A percentile compares a stretch with the other conserved stretches of the same genome.
These are phyloP conservation scores for Taxidea taxus DNA, from an alignment of 2,113 vertebrate species.

Conservation along the genomic window DNA sequence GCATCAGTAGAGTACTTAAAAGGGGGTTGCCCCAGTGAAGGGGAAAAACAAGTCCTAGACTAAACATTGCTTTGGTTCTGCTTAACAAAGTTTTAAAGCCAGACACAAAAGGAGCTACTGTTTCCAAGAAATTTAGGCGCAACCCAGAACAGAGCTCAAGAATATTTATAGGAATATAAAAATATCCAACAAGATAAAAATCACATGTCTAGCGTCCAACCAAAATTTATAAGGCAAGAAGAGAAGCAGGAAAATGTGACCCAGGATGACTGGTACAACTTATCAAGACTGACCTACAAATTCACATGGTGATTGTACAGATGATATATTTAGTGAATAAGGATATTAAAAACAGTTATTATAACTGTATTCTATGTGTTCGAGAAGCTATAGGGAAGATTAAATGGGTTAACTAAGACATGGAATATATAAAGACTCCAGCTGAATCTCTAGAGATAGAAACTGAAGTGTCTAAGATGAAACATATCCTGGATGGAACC, in stretches of 20 bases:
- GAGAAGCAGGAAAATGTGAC: background rate
- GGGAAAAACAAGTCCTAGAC: background rate
- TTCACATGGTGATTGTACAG: background rate
- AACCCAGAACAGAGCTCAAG: background rate
- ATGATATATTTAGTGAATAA: background rate
- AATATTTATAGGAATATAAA: background rate
- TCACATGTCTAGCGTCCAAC: background rate
- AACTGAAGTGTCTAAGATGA: background rate
- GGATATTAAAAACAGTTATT: background rate
- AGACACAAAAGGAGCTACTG: background rate
- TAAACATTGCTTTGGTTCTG: background rate
- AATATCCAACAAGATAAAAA: slow-evolving; percentile 18
- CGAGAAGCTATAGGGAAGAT: background rate
- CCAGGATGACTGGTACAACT: background rate
- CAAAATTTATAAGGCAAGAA: background rate
- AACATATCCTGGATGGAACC: background rate
- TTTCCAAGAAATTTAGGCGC: background rate
- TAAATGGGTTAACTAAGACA: background rate
- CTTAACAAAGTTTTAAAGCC: background rate
- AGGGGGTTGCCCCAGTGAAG: background rate
- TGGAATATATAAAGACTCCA: background rate
- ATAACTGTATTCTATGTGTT: background rate
- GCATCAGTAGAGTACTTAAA: background rate
- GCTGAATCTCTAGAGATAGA: background rate
- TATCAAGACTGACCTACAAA: background rate